Percentiles rank a stretch among this genome's conserved stretches.
These are phyloP conservation scores for Dryobates pubescens DNA, from an alignment of 2,797 vertebrate species.

Conservation along the genomic window DNA sequence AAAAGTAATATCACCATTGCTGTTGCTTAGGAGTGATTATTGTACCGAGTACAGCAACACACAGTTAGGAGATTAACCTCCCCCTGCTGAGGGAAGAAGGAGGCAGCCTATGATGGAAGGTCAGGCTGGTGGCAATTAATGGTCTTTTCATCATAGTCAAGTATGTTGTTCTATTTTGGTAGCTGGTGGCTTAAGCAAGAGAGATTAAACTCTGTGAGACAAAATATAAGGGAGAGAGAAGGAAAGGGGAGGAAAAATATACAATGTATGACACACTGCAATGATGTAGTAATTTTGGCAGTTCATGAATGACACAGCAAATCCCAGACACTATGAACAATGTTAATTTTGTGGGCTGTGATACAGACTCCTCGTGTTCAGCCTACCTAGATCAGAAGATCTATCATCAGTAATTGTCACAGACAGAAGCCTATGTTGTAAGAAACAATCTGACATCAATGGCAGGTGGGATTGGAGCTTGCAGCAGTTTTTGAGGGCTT, in stretches of 20 bases:
- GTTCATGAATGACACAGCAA: constrained; percentile 42
- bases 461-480: neutral
- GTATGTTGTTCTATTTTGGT: neutral
- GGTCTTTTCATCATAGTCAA: constrained; percentile 13
- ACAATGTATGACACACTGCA: neutral
- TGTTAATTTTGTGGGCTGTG: constrained; percentile 30
- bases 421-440: neutral
- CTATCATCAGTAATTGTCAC: constrained; percentile 19
- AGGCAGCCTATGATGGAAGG: neutral
- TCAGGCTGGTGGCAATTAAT: constrained; percentile 16
- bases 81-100: neutral
- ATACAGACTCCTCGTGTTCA: constrained; percentile 8
- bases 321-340: neutral
- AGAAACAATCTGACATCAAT: neutral
- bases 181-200: neutral
- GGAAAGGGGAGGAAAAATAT: neutral
- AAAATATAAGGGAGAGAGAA: constrained; percentile 19
- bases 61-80: neutral
- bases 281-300: constrained; percentile 31
- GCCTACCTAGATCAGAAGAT: constrained; percentile 11
- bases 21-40: neutral
- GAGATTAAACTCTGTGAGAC: constrained; percentile 10
- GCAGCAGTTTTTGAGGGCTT: neutral
- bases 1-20: neutral
- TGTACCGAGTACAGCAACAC: neutral